Evolutionary conservation across 2,113 vertebrate genomes (phyloP).

Genomic region (Cervus canadensis): DNA sequence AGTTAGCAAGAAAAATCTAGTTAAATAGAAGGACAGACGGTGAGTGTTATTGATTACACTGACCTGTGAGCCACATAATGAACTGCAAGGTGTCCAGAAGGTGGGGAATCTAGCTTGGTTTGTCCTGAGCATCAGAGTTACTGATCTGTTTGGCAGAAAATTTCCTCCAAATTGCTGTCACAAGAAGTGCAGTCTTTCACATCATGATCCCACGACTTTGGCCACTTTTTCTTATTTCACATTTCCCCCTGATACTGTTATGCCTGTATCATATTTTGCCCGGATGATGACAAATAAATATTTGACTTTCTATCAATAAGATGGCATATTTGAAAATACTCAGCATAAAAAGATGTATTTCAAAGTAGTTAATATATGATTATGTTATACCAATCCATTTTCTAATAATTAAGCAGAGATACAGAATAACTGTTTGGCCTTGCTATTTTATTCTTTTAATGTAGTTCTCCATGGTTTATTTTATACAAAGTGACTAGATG

Average conservation of each 20-base stretch:
- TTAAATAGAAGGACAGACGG: neutral
- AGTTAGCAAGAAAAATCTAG: neutral
- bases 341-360: neutral
- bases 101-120: accelerated
- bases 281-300: neutral
- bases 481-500: neutral
- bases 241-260: neutral
- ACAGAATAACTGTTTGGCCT: neutral
- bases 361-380: neutral
- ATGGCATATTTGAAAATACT: neutral
- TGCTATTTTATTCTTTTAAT: neutral
- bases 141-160: neutral
- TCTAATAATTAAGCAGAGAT: neutral
- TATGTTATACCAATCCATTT: neutral
- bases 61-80: neutral
- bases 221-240: neutral
- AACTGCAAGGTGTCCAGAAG: neutral
- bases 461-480: neutral
- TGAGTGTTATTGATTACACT: neutral
- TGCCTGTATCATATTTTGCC: neutral
- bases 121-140: neutral
- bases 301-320: neutral
- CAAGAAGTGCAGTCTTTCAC: neutral
- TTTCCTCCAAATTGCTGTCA: neutral
- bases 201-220: accelerated